phyloP scores from a whole-genome alignment of 2,888 invertebrate genomes.

The Tipula vernalis region DNA sequence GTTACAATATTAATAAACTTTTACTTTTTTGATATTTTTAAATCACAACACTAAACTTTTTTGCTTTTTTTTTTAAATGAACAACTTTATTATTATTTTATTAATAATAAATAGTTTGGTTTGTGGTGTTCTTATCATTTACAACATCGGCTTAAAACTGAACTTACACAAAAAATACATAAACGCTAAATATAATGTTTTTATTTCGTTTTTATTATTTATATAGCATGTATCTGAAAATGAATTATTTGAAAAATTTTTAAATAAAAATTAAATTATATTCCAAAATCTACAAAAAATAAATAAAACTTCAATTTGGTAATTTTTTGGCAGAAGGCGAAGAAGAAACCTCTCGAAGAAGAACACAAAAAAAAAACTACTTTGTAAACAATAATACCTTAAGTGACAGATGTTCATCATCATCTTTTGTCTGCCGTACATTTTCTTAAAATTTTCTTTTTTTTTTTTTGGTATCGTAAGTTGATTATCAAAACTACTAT shows the following conservation, averaged over 20 bases:
- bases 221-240: too few species aligned
- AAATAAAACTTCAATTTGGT: background rate
- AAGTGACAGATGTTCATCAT: background rate
- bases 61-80: background rate
- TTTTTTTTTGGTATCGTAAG: background rate
- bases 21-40: background rate
- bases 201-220: too few species aligned
- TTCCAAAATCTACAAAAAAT: background rate
- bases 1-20: background rate
- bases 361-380: background rate
- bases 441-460: background rate
- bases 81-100: background rate
- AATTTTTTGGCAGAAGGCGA: background rate
- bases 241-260: background rate
- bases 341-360: background rate
- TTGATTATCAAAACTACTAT: background rate
- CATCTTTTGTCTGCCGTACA: background rate
- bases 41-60: background rate
- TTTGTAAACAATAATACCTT: background rate
- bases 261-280: background rate
- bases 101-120: background rate
- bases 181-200: background rate
- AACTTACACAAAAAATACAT: background rate
- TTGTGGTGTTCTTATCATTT: background rate
- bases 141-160: background rate